Evolutionary conservation across 1,140 invertebrate genomes (phyloP).

Genomic region (Hypothenemus hampei): DNA sequence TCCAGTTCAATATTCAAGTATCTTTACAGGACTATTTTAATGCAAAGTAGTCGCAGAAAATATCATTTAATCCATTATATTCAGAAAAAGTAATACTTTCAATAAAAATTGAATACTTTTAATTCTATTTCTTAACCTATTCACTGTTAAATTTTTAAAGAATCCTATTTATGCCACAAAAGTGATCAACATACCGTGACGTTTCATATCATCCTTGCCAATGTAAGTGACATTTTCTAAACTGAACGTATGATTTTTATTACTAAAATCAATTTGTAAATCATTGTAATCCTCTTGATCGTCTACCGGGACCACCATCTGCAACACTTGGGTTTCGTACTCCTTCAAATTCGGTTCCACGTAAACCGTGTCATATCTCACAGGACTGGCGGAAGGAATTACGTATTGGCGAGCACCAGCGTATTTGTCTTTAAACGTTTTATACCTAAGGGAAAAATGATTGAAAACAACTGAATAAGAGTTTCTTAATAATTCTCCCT

Average conservation of each 20-base stretch:
- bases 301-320: slow-evolving; percentile 81
- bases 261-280: slow-evolving; percentile 78
- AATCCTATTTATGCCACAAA: too few relatives aligned
- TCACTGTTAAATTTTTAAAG: too few relatives aligned
- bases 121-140: too few relatives aligned
- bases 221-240: slow-evolving; percentile 81
- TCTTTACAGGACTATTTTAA: neutral
- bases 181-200: too few relatives aligned
- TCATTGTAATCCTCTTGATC: slow-evolving; percentile 72
- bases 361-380: slow-evolving; percentile 73
- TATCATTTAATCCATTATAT: too few relatives aligned
- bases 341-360: slow-evolving; percentile 74
- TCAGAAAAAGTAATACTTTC: too few relatives aligned
- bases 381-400: slow-evolving; percentile 55
- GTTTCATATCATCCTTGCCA: too few relatives aligned
- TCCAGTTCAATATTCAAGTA: too few relatives aligned
- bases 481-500: slow-evolving; percentile 33
- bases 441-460: slow-evolving; percentile 56
- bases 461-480: neutral
- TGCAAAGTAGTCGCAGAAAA: neutral
- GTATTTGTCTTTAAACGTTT: slow-evolving; percentile 73
- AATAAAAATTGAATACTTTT: too few relatives aligned
- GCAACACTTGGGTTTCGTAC: slow-evolving; percentile 82
- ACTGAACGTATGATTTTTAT: slow-evolving; percentile 81
- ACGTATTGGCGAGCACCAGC: slow-evolving; percentile 58